Base-by-base conservation (phyloP, 2,113 vertebrate genomes). In the Calidris pygmaea region DNA sequence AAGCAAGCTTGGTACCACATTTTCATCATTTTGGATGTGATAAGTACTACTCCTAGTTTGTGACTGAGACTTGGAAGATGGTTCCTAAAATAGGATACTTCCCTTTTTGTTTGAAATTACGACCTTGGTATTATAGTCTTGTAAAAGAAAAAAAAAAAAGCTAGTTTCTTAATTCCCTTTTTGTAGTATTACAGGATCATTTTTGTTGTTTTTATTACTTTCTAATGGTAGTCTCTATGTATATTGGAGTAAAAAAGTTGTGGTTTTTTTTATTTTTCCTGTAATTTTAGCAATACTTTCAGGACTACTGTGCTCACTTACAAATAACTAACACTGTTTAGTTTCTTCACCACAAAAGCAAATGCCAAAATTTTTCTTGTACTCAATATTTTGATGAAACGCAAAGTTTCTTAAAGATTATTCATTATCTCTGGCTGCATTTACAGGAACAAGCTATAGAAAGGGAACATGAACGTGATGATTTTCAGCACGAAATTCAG, bases 401-500 rank as follows among this genome's bases (percentile, higher is more conserved):
- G 6, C 29, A 26, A 55, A 39, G 24, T 60, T 77, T 37, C 39
- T 45, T 48, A 2, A 32, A 41, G 1, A 2, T 82, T 68, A 89
- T 68, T 90, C 5, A 1, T 73, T 95, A 1, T 82, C 11, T 95
- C 27, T 91, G 74, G 1, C 21, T 96, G 92, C 32, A 2, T 85
- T 92, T 56, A 19, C 62, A 99, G 99, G 99, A 99, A 72, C 99
- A 99, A 96, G 99, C 99, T 6, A 96, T 98, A 12, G 99, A 99
- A 96, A 97, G 99, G 23, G 99, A 99, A 90, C 99, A 99, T 0
- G 99, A 99, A 62, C 98, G 99, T 2, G 99, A 99, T 85, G 99
- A 99, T 94, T 99, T 99, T 94, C 99, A 99, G 97, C 99, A 99
- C 94, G 99, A 99, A 96, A 99, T 99, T 91, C 95, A 95, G 81